Evolutionary conservation across 35 echinoderm and acorn worm genomes (phyloP), one percentile per base, ranked within the genome.

Genomic region (Lytechinus variegatus): DNA sequence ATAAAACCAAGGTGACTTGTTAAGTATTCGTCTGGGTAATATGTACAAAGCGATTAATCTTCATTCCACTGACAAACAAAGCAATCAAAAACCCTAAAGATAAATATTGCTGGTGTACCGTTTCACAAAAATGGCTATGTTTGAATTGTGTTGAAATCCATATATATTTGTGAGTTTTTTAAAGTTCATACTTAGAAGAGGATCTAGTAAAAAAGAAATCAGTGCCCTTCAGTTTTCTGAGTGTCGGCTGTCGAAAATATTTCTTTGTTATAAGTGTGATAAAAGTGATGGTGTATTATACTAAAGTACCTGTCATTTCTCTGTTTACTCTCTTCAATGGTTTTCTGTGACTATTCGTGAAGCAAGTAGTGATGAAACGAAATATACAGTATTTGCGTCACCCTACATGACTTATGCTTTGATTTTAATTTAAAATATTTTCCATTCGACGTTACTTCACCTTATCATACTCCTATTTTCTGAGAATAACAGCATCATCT

Each of bases 21-120:
- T 16, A 79, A 79, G 66, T 79, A 16, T 79, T 79, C 66, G 66
- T 79, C 66, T 79, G 66, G 21, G 66, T 16, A 79, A 24, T 79
- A 79, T 79, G 66, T 79, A 79, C 66, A 24, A 79, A 79, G 66
- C n/a, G 66, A 79, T 79, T 79, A 79, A 79, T 79, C 66, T 79
- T 24, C 66, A n/a, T 79, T 24, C 66, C 8, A 24, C 7, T 16
- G 66, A 79, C 66, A 79, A 79, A 79, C n/a, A 24, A 24, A 24
- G 16, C 21, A 79, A 19, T 79, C 16, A 79, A 71, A 79, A 79
- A 79, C 66, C 66, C 66, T 79, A 79, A 79, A 79, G 66, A 24
- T 79, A 79, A 79, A 79, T 24, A 79, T 24, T 79, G 66, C 19
- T 24, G n/a, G 6, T 16, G 66, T 79, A 79, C 66, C n/a, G 19